Evolutionary conservation across 2,113 vertebrate genomes (phyloP).

Genomic region (Chlamydotis undulata): DNA sequence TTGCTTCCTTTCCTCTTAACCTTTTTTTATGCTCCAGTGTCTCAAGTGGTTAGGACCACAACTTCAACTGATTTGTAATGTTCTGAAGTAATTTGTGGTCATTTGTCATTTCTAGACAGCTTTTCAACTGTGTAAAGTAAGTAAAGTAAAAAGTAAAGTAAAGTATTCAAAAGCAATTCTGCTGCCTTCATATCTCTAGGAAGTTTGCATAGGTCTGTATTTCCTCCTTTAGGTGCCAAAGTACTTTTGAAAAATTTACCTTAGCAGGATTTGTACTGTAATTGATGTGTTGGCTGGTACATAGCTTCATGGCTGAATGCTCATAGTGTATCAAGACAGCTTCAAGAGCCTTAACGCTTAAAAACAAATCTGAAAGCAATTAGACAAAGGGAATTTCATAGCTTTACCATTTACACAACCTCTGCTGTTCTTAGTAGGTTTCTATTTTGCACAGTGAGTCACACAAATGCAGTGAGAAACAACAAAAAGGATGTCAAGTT

Average conservation of each 20-base stretch:
- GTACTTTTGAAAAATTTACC: not conserved
- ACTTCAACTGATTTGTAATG: not conserved
- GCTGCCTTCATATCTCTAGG: not conserved
- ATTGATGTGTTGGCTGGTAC: not conserved
- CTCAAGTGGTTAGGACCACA: not conserved
- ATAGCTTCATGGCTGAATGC: not conserved
- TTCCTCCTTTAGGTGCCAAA: not conserved
- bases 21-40: not conserved
- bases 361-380: not conserved
- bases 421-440: conserved; percentile 30
- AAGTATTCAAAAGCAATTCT: not conserved
- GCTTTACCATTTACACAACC: conserved; percentile 32
- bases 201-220: not conserved
- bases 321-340: not conserved
- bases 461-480: conserved; percentile 13
- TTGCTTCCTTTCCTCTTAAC: not conserved
- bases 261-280: not conserved
- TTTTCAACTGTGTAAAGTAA: not conserved
- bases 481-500: conserved; percentile 44
- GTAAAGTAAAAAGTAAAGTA: not conserved
- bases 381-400: conserved; percentile 24
- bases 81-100: not conserved
- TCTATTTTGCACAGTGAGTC: conserved; percentile 61
- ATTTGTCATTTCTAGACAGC: not conserved
- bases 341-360: not conserved